Base-by-base conservation (phyloP, 2,888 invertebrate genomes). In the Sicus ferrugineus region DNA sequence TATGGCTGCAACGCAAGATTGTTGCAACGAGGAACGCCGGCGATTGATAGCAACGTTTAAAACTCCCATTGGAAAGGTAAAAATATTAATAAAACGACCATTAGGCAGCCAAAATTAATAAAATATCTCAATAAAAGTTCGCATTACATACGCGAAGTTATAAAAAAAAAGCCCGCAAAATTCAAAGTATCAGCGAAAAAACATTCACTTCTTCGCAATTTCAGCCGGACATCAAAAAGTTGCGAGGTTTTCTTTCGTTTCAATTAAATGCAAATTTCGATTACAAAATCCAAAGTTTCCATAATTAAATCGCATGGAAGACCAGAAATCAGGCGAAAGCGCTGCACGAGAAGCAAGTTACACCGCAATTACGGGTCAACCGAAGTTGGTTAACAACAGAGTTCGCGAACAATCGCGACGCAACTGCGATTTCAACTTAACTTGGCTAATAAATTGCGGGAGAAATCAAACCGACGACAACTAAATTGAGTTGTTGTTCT, bases 401-500 rank as follows among this genome's bases (percentile, higher is more conserved):
- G 52, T 54, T 65, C 38, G 54, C 16, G 38, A 42, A 23, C 21
- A 26, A n/a, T 65, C 52, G n/a, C 11, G 21, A 23, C 52, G 26
- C 28, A 14, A 2, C 42, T 16, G 3, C 42, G 42, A 38, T n/a
- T 42, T 4, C 42, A n/a, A 16, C 42, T 3, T 4, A n/a, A n/a
- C 42, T 42, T 14, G 14, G 42, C 14, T 42, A 42, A 42, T 42
- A 42, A 42, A 42, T 42, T 42, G 42, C 7, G 42, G n/a, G n/a
- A 42, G 42, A 4, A 42, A 9, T 14, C 4, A 42, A 52, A 38
- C 23, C 23, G 50, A 63, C 26, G 62, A 65, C 65, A 28, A 52
- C 52, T 65, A 52, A 65, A 65, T 65, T 65, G 52, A 65, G 65
- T 65, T 65, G 65, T 65, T 54, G 31, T 54, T 34, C 65, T 11